Evolutionary conservation across 2,797 vertebrate genomes (phyloP).

Genomic region (Mareca penelope): DNA sequence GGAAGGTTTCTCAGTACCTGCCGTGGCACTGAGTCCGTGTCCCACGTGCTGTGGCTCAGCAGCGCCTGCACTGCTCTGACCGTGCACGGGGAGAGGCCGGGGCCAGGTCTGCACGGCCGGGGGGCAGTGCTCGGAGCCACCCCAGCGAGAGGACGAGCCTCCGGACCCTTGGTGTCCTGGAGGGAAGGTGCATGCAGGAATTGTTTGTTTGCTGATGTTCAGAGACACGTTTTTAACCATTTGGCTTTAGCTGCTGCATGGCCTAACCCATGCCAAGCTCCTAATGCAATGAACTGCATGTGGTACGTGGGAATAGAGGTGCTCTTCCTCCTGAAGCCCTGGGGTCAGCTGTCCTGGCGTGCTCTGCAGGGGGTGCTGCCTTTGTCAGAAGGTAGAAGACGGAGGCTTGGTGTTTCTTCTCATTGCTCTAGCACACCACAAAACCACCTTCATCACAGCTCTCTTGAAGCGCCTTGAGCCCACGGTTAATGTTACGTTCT

Average conservation of each 20-base stretch:
- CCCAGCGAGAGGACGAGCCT: too few relatives aligned
- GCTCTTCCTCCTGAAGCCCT: not conserved
- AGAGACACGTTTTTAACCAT: not conserved
- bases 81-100: not conserved
- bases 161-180: not conserved
- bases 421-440: not conserved
- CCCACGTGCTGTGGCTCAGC: too few relatives aligned
- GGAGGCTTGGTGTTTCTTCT: not conserved
- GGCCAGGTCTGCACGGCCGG: not conserved
- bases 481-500: not conserved
- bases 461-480: not conserved
- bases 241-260: not conserved
- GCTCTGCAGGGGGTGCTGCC: rapidly evolving
- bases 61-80: too few relatives aligned
- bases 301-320: rapidly evolving
- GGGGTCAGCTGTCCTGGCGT: rapidly evolving
- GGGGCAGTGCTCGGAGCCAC: not conserved
- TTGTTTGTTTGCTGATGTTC: not conserved
- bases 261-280: not conserved
- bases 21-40: rapidly evolving
- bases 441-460: not conserved
- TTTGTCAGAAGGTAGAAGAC: too few relatives aligned
- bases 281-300: not conserved
- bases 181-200: not conserved
- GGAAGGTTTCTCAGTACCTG: not conserved